These are phyloP conservation scores for Megalurothrips usitatus DNA, from an alignment of 2,888 invertebrate genomes.

Conservation along the genomic window DNA sequence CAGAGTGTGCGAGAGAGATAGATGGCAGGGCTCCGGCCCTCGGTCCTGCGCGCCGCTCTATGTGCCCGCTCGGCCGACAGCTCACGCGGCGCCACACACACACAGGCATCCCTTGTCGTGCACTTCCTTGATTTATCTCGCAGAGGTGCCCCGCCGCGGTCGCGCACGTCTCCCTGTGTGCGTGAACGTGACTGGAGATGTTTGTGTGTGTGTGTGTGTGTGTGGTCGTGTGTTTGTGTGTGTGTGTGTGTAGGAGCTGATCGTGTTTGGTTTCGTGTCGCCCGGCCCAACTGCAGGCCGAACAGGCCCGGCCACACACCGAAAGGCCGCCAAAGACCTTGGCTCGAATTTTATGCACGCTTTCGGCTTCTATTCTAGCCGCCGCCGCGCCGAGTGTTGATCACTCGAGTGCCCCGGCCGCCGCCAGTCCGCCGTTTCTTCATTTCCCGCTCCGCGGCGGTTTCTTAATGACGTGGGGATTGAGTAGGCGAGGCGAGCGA, in stretches of 20 bases:
- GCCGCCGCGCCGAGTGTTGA: neutral
- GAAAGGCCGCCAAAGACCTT: neutral
- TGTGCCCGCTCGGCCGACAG: too few relatives aligned
- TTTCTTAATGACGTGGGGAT: neutral
- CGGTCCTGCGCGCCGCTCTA: too few relatives aligned
- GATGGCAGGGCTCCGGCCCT: too few relatives aligned
- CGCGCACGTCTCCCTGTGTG: neutral
- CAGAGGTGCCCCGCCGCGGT: neutral
- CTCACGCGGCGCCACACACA: neutral
- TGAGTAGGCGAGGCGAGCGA: too few relatives aligned
- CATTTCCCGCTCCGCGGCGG: neutral
- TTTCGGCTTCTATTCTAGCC: neutral
- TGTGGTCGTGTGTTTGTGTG: neutral
- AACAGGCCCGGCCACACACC: neutral
- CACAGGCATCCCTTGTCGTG: neutral
- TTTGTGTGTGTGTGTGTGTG: neutral
- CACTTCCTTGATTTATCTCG: too few relatives aligned
- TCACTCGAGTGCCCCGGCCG: neutral
- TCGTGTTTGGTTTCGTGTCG: too few relatives aligned
- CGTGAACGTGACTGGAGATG: neutral
- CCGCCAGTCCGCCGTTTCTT: neutral
- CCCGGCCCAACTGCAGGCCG: neutral
- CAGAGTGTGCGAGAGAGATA: too few relatives aligned
- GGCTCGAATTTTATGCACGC: constrained; percentile 22
- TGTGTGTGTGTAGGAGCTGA: too few relatives aligned